phyloP scores from a whole-genome alignment of 2,113 vertebrate genomes.

The Alethe castanea region DNA sequence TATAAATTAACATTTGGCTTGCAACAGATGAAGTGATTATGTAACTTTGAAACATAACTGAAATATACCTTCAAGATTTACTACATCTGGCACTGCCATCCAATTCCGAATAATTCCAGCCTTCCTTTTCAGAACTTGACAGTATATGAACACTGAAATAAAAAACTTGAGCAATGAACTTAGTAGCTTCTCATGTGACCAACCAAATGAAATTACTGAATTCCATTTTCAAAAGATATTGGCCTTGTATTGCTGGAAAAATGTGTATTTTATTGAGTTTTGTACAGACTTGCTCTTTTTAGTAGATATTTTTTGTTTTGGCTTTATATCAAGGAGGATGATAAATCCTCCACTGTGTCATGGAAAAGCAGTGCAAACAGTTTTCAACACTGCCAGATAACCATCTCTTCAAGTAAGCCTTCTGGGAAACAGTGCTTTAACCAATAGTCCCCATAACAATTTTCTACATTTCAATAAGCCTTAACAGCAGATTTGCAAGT shows the following conservation, averaged over 20 bases:
- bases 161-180: neutral
- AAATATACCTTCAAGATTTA: neutral
- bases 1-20: conserved; percentile 3
- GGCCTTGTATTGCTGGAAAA: neutral
- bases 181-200: neutral
- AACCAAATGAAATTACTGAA: neutral
- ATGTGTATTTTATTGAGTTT: neutral
- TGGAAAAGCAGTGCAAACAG: neutral
- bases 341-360: neutral
- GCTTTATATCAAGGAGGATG: neutral
- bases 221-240: neutral
- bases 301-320: neutral
- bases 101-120: neutral
- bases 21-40: neutral
- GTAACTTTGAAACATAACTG: neutral
- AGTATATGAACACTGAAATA: neutral
- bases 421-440: neutral
- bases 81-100: neutral
- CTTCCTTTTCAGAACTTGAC: neutral
- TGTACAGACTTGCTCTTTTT: neutral
- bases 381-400: neutral
- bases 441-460: accelerated
- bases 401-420: neutral
- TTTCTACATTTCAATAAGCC: neutral
- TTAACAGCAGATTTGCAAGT: neutral